A percentile compares a stretch with the other conserved stretches of the same genome.
Evolutionary conservation across 2,888 invertebrate species (phyloP).

Genomic region (Geophilus truncorum): DNA sequence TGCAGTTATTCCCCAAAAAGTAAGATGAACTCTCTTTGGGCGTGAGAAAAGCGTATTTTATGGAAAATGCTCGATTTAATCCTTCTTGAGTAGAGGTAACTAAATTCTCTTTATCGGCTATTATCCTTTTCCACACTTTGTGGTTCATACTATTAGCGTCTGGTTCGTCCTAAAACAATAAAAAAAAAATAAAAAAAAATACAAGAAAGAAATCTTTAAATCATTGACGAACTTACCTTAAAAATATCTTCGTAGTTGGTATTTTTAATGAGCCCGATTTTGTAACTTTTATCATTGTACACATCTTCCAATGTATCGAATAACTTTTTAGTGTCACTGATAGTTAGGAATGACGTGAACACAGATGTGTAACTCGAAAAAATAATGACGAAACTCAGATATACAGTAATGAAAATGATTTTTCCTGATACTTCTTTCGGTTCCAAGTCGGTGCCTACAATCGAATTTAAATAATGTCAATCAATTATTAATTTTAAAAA

Average conservation of each 20-base stretch:
- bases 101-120: neutral
- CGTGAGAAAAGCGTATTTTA: neutral
- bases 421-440: conserved; percentile 25
- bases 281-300: neutral
- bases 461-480: neutral
- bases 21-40: neutral
- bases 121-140: neutral
- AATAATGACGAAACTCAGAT: conserved; percentile 11
- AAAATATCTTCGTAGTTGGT: neutral
- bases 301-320: neutral
- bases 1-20: neutral
- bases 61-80: neutral
- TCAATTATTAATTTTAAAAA: neutral
- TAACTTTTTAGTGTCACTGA: neutral
- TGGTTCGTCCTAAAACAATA: neutral
- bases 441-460: neutral
- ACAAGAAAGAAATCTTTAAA: too few relatives aligned
- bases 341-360: conserved; percentile 22
- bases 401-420: conserved; percentile 18
- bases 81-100: neutral
- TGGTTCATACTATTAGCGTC: neutral
- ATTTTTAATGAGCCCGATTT: neutral
- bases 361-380: conserved; percentile 25
- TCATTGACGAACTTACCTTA: neutral
- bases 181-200: neutral